Conservation (phyloP, 2,888 invertebrate species). For the Elmis aenea region DNA sequence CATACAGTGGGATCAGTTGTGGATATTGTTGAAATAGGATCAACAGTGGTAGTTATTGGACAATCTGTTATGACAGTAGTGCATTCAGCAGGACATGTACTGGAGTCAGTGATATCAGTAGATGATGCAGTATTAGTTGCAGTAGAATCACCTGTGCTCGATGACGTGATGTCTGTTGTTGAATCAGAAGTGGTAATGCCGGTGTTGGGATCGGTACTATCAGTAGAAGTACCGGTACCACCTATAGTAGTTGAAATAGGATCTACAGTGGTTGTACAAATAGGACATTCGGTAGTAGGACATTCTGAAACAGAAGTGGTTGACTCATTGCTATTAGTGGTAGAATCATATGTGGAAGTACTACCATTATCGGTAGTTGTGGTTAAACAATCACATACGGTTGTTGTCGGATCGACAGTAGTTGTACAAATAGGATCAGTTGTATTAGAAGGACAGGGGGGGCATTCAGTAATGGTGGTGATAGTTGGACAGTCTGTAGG, state of each 20-base stretch:
- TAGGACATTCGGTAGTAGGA: constrained; percentile 2
- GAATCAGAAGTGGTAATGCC: too few species aligned
- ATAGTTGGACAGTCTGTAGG: constrained; percentile 1
- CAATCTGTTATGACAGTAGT: too few species aligned
- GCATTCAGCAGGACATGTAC: constrained; percentile 1
- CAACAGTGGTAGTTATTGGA: neutral
- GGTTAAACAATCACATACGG: constrained; percentile 2
- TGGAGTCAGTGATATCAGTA: too few species aligned
- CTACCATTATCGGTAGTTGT: neutral
- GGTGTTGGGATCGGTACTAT: neutral
- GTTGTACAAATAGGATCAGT: neutral
- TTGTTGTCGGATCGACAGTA: constrained; percentile 1
- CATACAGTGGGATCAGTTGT: neutral
- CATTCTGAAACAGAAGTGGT: constrained; percentile 7
- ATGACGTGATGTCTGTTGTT: neutral
- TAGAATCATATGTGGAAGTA: neutral
- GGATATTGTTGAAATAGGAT: neutral
- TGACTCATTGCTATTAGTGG: constrained; percentile 3
- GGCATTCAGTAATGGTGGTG: neutral
- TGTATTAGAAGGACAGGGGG: neutral
- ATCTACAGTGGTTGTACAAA: too few species aligned
- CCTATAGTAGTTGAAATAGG: neutral
- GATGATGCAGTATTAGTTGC: constrained; percentile 1
- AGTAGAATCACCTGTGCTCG: neutral
- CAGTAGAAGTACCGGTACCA: neutral